Evolutionary conservation across 64 coral and sea anemone species (phyloP), one percentile per base, ranked within the genome.

Genomic region (Hydrozoanthus tunicans): DNA sequence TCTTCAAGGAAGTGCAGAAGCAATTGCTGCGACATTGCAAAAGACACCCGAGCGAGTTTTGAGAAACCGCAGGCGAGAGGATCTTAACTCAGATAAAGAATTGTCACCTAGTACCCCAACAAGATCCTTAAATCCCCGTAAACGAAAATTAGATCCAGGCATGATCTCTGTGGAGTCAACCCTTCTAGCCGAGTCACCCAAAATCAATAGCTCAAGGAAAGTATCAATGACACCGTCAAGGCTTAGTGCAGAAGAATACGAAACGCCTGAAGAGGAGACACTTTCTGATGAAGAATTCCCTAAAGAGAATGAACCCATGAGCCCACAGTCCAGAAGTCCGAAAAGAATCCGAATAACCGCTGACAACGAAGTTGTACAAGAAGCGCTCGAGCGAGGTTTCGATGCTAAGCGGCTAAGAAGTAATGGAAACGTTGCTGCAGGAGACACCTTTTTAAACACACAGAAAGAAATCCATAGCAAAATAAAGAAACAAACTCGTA

Each of bases 271-370:
- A 12, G 53, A 86, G 24, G 20, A 75, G 55, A 27, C n/a, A 43
- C 84, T 88, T 17, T 88, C 84, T 74, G 84, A 88, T 13, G 84
- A 88, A 60, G 84, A 88, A 70, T 75, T 88, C 15, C 84, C 84
- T 9, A 88, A 88, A 75, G 84, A 88, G 55, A 88, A 88, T 61
- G 84, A 88, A 15, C 84, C 84, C 10, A 88, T 88, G 68, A 88
- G 84, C 13, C 84, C 84, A 8, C 68, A 57, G 23, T 88, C 84
- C 13, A 74, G 24, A 56, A 88, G 84, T 58, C 84, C 84, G 9
- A 88, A 88, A 56, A 88, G 84, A 88, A 88, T 88, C 24, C 69
- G 84, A 6, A 88, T 88, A 58, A 88, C 84, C 6, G 84, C 84
- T 4, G 84, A 88, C 53, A 88, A 88, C 54, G 84, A 88, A 88